A percentile compares a stretch with the other conserved stretches of the same genome.
These are phyloP conservation scores for Paramuricea clavata DNA, from an alignment of 92 coral and sea anemone genomes.

Conservation along the genomic window DNA sequence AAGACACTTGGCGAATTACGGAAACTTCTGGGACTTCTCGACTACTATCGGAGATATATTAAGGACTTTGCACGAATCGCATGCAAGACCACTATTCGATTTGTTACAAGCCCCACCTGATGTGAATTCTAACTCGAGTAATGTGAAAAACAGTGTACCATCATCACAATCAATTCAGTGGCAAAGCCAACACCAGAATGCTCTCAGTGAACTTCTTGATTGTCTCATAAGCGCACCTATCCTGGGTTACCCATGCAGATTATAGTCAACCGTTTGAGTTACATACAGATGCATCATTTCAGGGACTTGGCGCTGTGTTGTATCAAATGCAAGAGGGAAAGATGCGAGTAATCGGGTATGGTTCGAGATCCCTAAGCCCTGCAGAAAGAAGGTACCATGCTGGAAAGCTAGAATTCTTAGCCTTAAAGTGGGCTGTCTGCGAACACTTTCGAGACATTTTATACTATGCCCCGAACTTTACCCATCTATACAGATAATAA, in stretches of 20 bases:
- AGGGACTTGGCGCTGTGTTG: not conserved
- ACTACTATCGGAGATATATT: too few species aligned
- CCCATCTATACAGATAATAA: not conserved
- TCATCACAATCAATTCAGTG: not conserved
- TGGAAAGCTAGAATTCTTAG: not conserved
- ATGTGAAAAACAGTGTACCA: too few species aligned
- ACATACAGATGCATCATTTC: not conserved
- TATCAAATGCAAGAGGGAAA: not conserved
- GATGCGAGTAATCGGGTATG: not conserved
- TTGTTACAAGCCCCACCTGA: not conserved
- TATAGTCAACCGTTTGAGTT: not conserved
- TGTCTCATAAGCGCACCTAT: not conserved
- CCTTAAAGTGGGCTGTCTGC: not conserved
- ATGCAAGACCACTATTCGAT: too few species aligned
- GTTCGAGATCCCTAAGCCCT: not conserved
- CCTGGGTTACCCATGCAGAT: not conserved
- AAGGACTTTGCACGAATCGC: too few species aligned
- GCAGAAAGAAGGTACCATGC: not conserved
- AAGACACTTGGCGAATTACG: not conserved
- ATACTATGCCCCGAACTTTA: not conserved
- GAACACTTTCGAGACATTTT: not conserved
- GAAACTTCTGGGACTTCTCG: too few species aligned
- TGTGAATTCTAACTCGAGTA: not conserved
- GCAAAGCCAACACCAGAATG: not conserved
- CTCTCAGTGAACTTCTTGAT: not conserved